Conservation (phyloP, 2,888 invertebrate genomes). For the Phengaris alcon region DNA sequence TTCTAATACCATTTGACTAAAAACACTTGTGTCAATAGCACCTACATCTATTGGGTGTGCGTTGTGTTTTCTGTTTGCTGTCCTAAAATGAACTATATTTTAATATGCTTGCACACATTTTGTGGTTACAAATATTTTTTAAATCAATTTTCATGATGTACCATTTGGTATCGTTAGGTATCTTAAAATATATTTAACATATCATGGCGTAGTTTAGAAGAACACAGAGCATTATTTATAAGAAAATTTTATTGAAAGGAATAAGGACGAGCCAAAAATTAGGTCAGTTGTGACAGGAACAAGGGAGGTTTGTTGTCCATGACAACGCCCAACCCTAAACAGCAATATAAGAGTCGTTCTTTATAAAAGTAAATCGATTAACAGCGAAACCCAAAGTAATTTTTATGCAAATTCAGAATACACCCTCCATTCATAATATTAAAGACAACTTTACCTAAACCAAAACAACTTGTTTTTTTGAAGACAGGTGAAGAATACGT, state of each 20-base stretch:
- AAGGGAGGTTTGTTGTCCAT: conserved; percentile 18
- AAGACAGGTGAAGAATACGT: conserved; percentile 6
- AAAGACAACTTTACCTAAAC: background rate
- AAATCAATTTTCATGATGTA: background rate
- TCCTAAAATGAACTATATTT: background rate
- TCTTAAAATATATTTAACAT: too few species aligned
- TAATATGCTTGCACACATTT: background rate
- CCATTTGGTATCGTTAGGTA: background rate
- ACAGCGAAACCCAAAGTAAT: conserved; percentile 10
- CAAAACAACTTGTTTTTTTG: background rate
- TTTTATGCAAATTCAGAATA: background rate
- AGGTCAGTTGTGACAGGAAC: conserved; percentile 7
- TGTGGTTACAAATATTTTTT: too few species aligned
- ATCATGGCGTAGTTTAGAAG: too few species aligned
- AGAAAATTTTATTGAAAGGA: background rate
- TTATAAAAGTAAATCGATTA: conserved; percentile 2
- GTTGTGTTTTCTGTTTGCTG: conserved; percentile 12
- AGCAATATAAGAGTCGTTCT: background rate
- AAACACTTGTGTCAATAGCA: conserved; percentile 15
- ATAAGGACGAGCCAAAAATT: background rate
- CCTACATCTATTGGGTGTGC: background rate
- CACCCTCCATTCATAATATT: background rate
- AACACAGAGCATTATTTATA: background rate
- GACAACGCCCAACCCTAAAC: conserved; percentile 18
- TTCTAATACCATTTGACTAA: background rate